Conservation (phyloP, 2,888 invertebrate species). For the Taenaris catops region DNA sequence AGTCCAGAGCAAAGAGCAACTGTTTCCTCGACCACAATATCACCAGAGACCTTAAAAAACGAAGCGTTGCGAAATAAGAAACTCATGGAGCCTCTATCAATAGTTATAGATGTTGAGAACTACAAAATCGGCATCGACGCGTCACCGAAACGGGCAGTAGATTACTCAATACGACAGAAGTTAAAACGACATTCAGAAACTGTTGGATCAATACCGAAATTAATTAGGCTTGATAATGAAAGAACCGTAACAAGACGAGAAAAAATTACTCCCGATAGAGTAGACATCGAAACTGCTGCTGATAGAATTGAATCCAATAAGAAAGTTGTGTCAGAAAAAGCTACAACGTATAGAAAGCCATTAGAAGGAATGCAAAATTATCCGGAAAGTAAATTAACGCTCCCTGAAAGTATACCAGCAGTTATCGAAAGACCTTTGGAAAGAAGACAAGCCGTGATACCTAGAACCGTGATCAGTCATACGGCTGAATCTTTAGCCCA, state of each 20-base stretch:
- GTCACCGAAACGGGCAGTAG: slow-evolving; percentile 68
- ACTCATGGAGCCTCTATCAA: slow-evolving; percentile 67
- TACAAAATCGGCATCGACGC: slow-evolving; percentile 71
- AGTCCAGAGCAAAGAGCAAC: slow-evolving; percentile 74
- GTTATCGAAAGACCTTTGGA: slow-evolving; percentile 32
- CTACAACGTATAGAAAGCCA: slow-evolving; percentile 47
- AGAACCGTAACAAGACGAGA: slow-evolving; percentile 28
- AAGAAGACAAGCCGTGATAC: slow-evolving; percentile 24
- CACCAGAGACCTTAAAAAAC: slow-evolving; percentile 57
- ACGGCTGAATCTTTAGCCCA: slow-evolving; percentile 62
- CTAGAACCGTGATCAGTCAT: slow-evolving; percentile 63
- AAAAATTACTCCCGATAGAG: slow-evolving; percentile 14
- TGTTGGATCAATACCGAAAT: slow-evolving; percentile 49
- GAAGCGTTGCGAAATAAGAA: slow-evolving; percentile 53
- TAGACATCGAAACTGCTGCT: slow-evolving; percentile 12
- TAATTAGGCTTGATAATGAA: slow-evolving; percentile 43
- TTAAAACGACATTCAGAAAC: slow-evolving; percentile 55
- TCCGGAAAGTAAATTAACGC: slow-evolving; percentile 39
- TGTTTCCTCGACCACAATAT: slow-evolving; percentile 77
- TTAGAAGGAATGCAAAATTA: slow-evolving; percentile 36
- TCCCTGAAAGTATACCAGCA: slow-evolving; percentile 57
- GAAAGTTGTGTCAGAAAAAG: slow-evolving; percentile 26
- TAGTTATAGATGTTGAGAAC: slow-evolving; percentile 71
- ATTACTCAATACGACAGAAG: slow-evolving; percentile 65
- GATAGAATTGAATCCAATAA: slow-evolving; percentile 25